These are phyloP conservation scores for Chaetodon auriga DNA, from an alignment of 2,113 vertebrate species.

Conservation along the genomic window DNA sequence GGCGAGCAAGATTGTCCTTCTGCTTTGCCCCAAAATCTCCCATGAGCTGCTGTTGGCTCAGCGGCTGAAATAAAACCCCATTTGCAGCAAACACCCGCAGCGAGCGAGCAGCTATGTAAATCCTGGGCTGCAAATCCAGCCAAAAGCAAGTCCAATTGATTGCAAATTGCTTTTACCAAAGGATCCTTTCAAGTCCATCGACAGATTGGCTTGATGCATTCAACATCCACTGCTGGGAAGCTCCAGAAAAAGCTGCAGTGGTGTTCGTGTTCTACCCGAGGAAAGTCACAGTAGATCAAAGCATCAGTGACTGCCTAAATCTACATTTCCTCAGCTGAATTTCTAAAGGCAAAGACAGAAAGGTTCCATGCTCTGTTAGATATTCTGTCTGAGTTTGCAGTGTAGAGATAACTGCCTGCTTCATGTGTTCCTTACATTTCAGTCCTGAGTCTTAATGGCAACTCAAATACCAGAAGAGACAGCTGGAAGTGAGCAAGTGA, in stretches of 20 bases:
- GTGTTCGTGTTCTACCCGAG: constrained; percentile 17
- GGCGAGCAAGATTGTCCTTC: neutral
- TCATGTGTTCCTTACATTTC: constrained; percentile 4
- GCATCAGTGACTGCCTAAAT: neutral
- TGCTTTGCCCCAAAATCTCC: constrained; percentile 28
- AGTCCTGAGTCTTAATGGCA: constrained; percentile 17
- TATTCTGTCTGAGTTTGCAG: neutral
- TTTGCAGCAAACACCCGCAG: constrained; percentile 25
- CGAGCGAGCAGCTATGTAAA: constrained; percentile 50
- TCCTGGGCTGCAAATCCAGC: constrained; percentile 43
- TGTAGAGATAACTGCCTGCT: constrained; percentile 5
- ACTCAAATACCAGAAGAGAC: constrained; percentile 44
- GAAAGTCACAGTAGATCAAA: constrained; percentile 19
- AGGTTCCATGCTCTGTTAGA: neutral
- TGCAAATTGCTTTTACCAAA: constrained; percentile 48
- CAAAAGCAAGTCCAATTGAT: constrained; percentile 53
- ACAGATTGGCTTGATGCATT: constrained; percentile 32
- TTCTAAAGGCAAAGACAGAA: constrained; percentile 7
- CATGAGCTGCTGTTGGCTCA: constrained; percentile 46
- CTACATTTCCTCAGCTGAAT: neutral
- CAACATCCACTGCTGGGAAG: constrained; percentile 35
- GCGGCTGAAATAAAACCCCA: constrained; percentile 35
- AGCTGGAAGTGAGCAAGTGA: constrained; percentile 46
- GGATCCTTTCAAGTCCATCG: constrained; percentile 51
- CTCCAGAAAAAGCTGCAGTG: constrained; percentile 30